Conservation (phyloP, 2,888 invertebrate genomes). For the Baccha elongata region DNA sequence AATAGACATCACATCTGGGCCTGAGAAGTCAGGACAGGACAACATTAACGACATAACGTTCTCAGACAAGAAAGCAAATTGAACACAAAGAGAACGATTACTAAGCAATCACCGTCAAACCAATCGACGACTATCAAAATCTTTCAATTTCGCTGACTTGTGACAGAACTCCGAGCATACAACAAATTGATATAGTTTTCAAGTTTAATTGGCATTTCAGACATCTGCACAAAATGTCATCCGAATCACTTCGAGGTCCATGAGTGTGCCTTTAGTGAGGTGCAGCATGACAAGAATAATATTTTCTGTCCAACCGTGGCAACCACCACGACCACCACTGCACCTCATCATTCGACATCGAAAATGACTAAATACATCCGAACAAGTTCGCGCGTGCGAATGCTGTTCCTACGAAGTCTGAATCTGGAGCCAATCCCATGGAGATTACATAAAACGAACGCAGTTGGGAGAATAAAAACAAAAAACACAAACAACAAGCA, state of each 20-base stretch:
- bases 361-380: constrained; percentile 66
- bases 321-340: constrained; percentile 19
- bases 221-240: constrained; percentile 69
- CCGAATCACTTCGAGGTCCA: constrained; percentile 34
- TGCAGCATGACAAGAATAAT: constrained; percentile 34
- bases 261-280: constrained; percentile 16
- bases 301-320: constrained; percentile 28
- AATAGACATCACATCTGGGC: constrained; percentile 43
- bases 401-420: constrained; percentile 33
- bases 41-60: constrained; percentile 46
- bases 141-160: constrained; percentile 68
- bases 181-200: constrained; percentile 74
- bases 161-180: constrained; percentile 61
- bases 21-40: constrained; percentile 13
- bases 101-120: constrained; percentile 25
- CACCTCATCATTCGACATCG: constrained; percentile 37
- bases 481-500: not conserved
- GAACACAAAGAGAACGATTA: constrained; percentile 26
- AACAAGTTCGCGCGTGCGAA: constrained; percentile 56
- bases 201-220: constrained; percentile 72
- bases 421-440: constrained; percentile 56
- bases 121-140: constrained; percentile 58
- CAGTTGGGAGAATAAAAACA: constrained; percentile 16
- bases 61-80: too few relatives aligned
- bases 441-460: constrained; percentile 66